A percentile compares a stretch with the other conserved stretches of the same genome.
phyloP scores from a whole-genome alignment of 2,888 invertebrate genomes.

The Diarsia rubi region DNA sequence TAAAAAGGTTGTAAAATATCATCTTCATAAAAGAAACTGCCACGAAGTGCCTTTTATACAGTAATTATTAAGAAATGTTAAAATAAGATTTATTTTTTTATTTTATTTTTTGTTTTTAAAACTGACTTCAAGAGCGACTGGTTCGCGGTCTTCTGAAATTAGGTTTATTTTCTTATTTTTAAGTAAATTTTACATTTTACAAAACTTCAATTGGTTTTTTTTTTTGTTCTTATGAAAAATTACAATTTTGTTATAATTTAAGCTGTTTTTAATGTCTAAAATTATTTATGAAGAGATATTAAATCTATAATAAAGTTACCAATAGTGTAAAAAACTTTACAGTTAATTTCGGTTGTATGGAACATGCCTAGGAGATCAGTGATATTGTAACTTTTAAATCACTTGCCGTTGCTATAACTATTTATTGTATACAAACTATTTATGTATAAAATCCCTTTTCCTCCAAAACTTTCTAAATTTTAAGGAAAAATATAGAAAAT shows the following conservation, averaged over 20 bases:
- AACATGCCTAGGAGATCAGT: conserved; percentile 64
- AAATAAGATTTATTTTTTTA: conserved; percentile 72
- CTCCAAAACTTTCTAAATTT: conserved; percentile 84
- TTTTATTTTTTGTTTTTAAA: conserved; percentile 62
- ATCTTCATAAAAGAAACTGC: conserved; percentile 86
- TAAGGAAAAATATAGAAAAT: conserved; percentile 88
- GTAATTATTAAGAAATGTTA: conserved; percentile 76
- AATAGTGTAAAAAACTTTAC: conserved; percentile 81
- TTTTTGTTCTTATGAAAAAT: conserved; percentile 68
- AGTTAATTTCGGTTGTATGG: conserved; percentile 68
- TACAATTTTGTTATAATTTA: conserved; percentile 78
- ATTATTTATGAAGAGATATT: conserved; percentile 88
- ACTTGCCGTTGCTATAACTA: conserved; percentile 85
- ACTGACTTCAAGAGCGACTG: conserved; percentile 82
- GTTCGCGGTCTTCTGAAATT: conserved; percentile 82
- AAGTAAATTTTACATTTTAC: conserved; percentile 66
- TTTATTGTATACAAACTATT: conserved; percentile 78
- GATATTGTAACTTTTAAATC: conserved; percentile 72
- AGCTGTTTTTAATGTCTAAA: conserved; percentile 83
- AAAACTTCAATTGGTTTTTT: conserved; percentile 67
- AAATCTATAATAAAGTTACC: conserved; percentile 89
- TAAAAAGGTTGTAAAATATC: conserved; percentile 84
- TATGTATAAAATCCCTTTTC: conserved; percentile 77
- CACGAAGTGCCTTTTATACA: conserved; percentile 90
- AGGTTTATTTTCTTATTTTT: conserved; percentile 71